Evolutionary conservation across 2,797 vertebrate genomes (phyloP).

Genomic region (Channa striata): DNA sequence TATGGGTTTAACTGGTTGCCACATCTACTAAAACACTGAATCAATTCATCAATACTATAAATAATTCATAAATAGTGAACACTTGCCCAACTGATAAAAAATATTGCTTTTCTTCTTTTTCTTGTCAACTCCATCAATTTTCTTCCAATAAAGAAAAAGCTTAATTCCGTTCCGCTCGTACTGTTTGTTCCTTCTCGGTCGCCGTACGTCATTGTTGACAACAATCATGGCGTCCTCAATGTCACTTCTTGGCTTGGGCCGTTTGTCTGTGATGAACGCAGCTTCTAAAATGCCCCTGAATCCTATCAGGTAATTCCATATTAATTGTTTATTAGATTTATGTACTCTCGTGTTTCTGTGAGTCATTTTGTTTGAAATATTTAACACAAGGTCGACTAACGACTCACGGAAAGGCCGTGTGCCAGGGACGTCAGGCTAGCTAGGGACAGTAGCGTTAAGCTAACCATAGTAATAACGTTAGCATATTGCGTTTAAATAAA

Average conservation of each 20-base stretch:
- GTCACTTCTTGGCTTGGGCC: constrained; percentile 83
- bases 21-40: neutral
- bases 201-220: constrained; percentile 73
- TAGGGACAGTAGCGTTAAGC: neutral
- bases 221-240: constrained; percentile 87
- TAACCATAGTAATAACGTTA: neutral
- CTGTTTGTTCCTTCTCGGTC: constrained; percentile 60
- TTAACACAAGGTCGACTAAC: neutral
- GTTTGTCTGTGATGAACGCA: constrained; percentile 73
- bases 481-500: neutral
- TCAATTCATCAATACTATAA: neutral
- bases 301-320: constrained; percentile 79
- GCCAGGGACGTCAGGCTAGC: constrained; percentile 19
- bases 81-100: too few relatives aligned
- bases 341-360: rapidly evolving
- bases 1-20: neutral
- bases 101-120: constrained; percentile 17
- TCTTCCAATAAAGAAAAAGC: constrained; percentile 44
- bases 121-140: constrained; percentile 25
- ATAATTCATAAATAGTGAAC: too few relatives aligned
- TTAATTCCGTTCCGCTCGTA: constrained; percentile 1
- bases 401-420: constrained; percentile 21
- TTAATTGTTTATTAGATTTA: neutral
- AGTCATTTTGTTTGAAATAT: constrained; percentile 5
- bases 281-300: constrained; percentile 74